These are phyloP conservation scores for Halocaridina rubra DNA, from an alignment of 2,888 invertebrate species.

Conservation along the genomic window DNA sequence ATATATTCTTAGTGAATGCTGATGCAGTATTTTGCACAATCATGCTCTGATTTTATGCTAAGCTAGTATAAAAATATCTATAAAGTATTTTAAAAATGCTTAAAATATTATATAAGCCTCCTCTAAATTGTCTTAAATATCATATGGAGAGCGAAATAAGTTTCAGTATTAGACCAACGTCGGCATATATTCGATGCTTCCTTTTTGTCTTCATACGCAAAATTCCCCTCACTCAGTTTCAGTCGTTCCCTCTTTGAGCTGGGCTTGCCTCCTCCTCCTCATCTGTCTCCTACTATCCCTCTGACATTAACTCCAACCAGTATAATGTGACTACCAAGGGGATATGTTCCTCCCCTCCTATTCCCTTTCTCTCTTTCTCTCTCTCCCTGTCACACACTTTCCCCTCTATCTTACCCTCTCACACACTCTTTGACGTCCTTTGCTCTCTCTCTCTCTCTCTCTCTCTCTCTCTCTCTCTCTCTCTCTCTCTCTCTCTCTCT, in stretches of 20 bases:
- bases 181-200: no score
- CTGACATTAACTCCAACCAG: not conserved
- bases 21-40: no score
- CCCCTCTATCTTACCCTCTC: not conserved
- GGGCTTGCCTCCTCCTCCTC: not conserved
- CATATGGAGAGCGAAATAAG: no score
- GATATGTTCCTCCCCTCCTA: not conserved
- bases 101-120: no score
- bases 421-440: not conserved
- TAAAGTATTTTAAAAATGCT: no score
- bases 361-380: not conserved
- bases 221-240: not conserved
- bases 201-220: no score
- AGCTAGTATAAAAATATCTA: no score
- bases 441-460: not conserved
- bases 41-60: no score
- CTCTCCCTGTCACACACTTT: no score
- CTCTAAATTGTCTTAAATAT: no score
- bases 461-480: not conserved
- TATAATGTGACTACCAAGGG: not conserved
- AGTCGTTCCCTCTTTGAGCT: not conserved
- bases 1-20: no score
- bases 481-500: not conserved
- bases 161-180: no score
- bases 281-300: not conserved